phyloP scores from a whole-genome alignment of 2,797 vertebrate species.

The Poeciliopsis infans region DNA sequence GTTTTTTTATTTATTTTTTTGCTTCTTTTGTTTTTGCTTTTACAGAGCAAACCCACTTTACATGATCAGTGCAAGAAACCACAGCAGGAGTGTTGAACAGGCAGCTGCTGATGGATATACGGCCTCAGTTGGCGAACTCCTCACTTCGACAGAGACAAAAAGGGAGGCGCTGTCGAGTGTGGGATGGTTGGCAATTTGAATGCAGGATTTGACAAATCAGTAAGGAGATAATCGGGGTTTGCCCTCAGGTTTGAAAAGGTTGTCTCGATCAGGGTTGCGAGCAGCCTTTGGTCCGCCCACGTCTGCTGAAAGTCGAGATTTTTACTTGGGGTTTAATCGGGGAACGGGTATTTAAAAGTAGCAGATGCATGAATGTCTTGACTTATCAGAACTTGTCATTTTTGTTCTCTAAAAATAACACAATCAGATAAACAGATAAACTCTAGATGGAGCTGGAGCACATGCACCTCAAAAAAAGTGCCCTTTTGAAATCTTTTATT shows the following conservation, averaged over 20 bases:
- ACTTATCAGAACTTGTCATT: background rate
- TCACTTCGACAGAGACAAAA: background rate
- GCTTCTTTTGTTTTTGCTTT: conserved; percentile 1
- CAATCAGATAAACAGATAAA: too few species aligned
- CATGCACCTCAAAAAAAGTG: too few species aligned
- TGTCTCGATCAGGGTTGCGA: background rate
- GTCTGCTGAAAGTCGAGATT: background rate
- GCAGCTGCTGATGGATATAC: conserved; percentile 3
- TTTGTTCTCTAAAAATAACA: background rate
- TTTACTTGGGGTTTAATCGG: background rate
- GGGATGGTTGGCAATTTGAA: conserved; percentile 14
- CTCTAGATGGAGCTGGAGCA: too few species aligned
- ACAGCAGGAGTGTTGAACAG: conserved; percentile 6
- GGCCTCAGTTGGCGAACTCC: background rate
- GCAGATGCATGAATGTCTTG: background rate
- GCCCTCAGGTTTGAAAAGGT: background rate
- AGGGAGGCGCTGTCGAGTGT: background rate
- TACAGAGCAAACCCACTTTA: conserved; percentile 6
- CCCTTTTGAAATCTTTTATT: too few species aligned
- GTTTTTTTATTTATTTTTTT: background rate
- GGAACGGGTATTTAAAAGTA: background rate
- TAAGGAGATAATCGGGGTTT: background rate
- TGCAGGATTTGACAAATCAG: conserved; percentile 4
- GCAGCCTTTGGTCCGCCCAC: background rate
- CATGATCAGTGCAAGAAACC: background rate